Percentiles rank a stretch among this genome's conserved stretches.
phyloP scores from a whole-genome alignment of 2,113 vertebrate species.

The Sminthopsis crassicaudata region DNA sequence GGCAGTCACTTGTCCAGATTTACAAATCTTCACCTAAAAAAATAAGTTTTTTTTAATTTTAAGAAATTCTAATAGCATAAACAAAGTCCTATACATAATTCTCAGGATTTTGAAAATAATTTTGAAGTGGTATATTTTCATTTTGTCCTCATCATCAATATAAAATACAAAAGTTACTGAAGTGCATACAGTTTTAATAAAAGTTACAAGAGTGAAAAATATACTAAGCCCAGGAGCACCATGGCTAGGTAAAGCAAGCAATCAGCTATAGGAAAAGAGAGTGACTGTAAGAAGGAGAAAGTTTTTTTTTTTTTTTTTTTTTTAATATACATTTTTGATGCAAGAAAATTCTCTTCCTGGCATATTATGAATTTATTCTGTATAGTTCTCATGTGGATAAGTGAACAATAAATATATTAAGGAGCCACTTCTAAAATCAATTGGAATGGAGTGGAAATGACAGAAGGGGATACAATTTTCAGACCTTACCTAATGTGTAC shows the following conservation, averaged over 20 bases:
- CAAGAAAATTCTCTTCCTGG: background rate
- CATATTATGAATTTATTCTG: background rate
- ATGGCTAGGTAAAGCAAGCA: background rate
- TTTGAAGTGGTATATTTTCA: background rate
- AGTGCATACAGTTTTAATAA: background rate
- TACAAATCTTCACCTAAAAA: constrained; percentile 87
- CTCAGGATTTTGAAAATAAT: background rate
- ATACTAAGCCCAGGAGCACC: background rate
- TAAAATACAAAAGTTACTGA: constrained; percentile 19
- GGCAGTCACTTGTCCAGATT: constrained; percentile 91
- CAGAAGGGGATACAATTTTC: background rate
- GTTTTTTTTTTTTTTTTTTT: background rate
- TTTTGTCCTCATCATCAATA: background rate
- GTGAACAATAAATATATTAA: background rate
- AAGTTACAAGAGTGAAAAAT: background rate
- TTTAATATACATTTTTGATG: background rate
- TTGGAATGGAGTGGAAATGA: background rate
- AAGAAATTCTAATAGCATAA: constrained; percentile 22
- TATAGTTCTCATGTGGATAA: background rate
- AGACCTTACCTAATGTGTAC: background rate
- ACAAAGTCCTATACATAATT: background rate
- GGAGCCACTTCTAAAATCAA: background rate
- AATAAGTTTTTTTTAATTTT: constrained; percentile 11
- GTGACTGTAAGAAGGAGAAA: background rate
- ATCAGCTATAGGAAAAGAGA: background rate